Evolutionary conservation across 2,113 vertebrate genomes (phyloP), one percentile per base, ranked within the genome.

Genomic region (Notarius quadriscutis): DNA sequence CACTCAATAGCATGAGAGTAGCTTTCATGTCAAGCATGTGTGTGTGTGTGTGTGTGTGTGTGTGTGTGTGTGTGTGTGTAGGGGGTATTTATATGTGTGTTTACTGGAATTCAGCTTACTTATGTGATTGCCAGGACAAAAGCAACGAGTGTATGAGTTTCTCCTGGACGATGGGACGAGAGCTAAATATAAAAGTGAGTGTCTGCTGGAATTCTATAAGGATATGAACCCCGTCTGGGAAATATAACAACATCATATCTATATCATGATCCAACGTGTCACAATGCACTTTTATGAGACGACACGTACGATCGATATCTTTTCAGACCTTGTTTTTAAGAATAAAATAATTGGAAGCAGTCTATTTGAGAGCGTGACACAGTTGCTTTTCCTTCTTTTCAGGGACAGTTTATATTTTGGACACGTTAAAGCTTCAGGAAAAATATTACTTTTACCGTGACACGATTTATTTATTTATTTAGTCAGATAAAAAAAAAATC

Each of bases 1-100:
- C 91, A 89, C 91, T 92, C 84, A 92, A 94, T 93, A 94, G 93
- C 93, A 93, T 80, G 85, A 92, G 92, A 93, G 92, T 78, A 83
- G 55, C 84, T 88, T 87, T 86, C 87, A 84, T 88, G 86, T 80
- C 20, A 71, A 67, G 81, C 69, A 77, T 77, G 50, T 50, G 53
- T 79, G 72, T 67, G 74, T 27, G 41, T 82, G 67, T 57, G 85
- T 60, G 41, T 87, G 14, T 87, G 55, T 77, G 57, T 83, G 53
- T 82, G 67, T 77, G 34, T 77, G 17, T 74, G n/a, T 69, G 58
- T 17, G 60, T 79, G 72, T 84, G 81, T 57, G 30, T 90, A 22
- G 71, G 69, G 50, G 50, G 65, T 65, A 12, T 25, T n/a, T 83
- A n/a, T 51, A 5, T 51, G 48, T 51, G 80, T 69, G 30, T 86